Base-by-base conservation (phyloP, 2,888 invertebrate genomes). In the Pristionchus arcanus region DNA sequence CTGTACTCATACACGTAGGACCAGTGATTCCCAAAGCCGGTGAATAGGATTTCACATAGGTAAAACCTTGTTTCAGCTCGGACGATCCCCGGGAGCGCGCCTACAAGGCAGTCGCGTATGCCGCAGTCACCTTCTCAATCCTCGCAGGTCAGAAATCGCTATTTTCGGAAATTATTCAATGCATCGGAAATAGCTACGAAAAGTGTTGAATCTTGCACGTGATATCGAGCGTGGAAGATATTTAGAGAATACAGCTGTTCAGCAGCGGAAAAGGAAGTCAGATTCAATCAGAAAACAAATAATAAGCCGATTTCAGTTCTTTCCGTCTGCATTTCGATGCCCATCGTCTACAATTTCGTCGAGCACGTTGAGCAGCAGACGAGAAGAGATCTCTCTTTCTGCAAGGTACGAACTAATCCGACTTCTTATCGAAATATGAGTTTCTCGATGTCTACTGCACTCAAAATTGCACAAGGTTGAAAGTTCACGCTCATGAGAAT, bases 281-380 rank as follows among this genome's bases (percentile, higher is more conserved):
- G n/a, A 63, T 25, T n/a, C 19, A 21, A 21, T 55, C n/a, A n/a
- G 63, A 21, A 25, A 25, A n/a, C n/a, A n/a, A 63, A 55, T 55
- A 0, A 19, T 4, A 63, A 11, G 63, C 7, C n/a, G n/a, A 25
- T 25, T 63, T 25, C 74, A 88, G 84, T 89, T 2, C 83, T 92
- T 74, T 91, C 95, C 71, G 94, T 95, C 55, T 94, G 94, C 90
- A 92, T 95, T 85, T 94, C 95, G 21, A 94, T 95, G 95, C 95
- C 95, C 59, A 93, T 95, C 81, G 94, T 95, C 59, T 95, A 94
- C 92, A 95, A 95, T 91, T 95, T 95, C 90, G 94, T 95, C 71
- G 94, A 94, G 89, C 94, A 94, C 89, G 92, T 95, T 59, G 94
- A 95, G 90, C 94, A 93, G 89, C 95, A 95, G 91, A 94, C 95